Conservation (phyloP, 1,140 invertebrate genomes). For the Neotoxoptera formosana region DNA sequence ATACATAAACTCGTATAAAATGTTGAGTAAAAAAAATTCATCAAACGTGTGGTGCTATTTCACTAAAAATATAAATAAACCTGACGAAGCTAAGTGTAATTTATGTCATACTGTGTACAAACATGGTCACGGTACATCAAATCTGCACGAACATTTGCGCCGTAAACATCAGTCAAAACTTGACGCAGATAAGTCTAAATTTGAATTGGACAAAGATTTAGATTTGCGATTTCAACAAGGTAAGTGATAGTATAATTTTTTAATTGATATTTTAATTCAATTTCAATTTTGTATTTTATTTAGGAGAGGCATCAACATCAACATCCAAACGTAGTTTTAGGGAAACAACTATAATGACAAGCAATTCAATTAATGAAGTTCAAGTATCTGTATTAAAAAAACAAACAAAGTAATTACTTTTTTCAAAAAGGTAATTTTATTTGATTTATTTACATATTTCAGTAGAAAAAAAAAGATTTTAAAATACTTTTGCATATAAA, state of each 20-base stretch:
- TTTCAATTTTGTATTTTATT: slow-evolving; percentile 11
- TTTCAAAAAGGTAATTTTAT: slow-evolving; percentile 27
- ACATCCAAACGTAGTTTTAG: slow-evolving; percentile 21
- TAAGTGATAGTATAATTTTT: slow-evolving; percentile 2
- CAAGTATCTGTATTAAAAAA: background rate
- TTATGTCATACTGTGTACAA: slow-evolving; percentile 14
- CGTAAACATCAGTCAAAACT: background rate
- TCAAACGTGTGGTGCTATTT: slow-evolving; percentile 23
- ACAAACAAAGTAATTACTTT: slow-evolving; percentile 7
- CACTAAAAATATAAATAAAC: slow-evolving; percentile 22
- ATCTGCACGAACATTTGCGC: slow-evolving; percentile 18
- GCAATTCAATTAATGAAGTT: slow-evolving; percentile 10
- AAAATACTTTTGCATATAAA: background rate
- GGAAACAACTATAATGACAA: slow-evolving; percentile 5
- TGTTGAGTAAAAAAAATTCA: slow-evolving; percentile 18
- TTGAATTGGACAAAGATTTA: slow-evolving; percentile 15
- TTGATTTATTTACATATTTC: slow-evolving; percentile 17
- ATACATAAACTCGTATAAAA: slow-evolving; percentile 4
- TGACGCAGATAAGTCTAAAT: slow-evolving; percentile 20
- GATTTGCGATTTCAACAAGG: slow-evolving; percentile 13
- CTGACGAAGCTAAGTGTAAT: slow-evolving; percentile 7
- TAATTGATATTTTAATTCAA: background rate
- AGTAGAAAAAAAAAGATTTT: background rate
- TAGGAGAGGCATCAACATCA: slow-evolving; percentile 1
- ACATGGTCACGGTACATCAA: slow-evolving; percentile 2